Evolutionary conservation across 2,113 vertebrate genomes (phyloP).

Genomic region (Entomyzon cyanotis): DNA sequence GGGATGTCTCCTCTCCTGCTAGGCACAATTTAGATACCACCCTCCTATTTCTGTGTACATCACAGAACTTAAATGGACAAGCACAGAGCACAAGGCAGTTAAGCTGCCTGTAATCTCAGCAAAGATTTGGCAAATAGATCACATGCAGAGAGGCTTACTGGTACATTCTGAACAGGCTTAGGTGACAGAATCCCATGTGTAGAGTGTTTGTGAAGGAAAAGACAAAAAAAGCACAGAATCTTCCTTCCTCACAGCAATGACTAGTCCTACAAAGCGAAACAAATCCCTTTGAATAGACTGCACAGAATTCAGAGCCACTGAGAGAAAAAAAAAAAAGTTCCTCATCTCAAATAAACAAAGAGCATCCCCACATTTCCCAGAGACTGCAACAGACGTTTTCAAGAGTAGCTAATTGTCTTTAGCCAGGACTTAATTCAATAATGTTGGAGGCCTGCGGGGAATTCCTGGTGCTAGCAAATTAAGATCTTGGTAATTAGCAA

Average conservation of each 20-base stretch:
- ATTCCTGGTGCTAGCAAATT: conserved; percentile 19
- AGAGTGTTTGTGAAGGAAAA: neutral
- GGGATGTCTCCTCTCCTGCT: neutral
- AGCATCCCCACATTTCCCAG: neutral
- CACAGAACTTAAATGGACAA: neutral
- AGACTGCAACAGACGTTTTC: neutral
- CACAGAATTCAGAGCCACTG: neutral
- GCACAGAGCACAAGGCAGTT: neutral
- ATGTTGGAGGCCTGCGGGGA: neutral
- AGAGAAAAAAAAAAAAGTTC: neutral
- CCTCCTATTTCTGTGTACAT: neutral
- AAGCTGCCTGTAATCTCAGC: neutral
- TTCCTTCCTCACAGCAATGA: neutral
- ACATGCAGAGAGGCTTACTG: neutral
- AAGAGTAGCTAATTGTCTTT: conserved; percentile 29
- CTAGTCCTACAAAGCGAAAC: neutral
- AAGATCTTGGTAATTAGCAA: conserved; percentile 55
- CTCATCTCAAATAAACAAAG: neutral
- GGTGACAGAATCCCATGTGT: neutral
- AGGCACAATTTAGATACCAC: neutral
- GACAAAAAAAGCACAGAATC: neutral
- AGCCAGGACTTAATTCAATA: conserved; percentile 37
- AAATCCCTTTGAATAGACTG: neutral
- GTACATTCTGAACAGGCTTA: neutral
- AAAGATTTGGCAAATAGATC: neutral